A percentile compares a stretch with the other conserved stretches of the same genome.
phyloP scores from a whole-genome alignment of 2,888 invertebrate genomes.

The Chironomus tentans region DNA sequence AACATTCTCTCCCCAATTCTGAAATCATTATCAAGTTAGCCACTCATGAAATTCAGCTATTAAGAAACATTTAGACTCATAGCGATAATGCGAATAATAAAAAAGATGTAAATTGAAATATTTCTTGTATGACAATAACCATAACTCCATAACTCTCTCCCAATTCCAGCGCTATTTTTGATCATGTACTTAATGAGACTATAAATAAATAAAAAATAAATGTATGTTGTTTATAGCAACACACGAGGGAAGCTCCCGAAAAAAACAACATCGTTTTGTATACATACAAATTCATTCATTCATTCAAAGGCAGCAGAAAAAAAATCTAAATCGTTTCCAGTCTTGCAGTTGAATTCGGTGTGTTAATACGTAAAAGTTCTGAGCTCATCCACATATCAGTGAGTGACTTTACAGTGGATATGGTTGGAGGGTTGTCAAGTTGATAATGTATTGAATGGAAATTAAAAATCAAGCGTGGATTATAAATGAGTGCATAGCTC shows the following conservation, averaged over 20 bases:
- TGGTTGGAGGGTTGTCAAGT: not conserved
- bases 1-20: no score
- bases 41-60: no score
- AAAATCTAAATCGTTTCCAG: conserved; percentile 15
- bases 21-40: no score
- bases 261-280: not conserved
- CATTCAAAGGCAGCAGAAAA: not conserved
- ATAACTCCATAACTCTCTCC: not conserved
- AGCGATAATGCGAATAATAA: no score
- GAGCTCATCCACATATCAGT: not conserved
- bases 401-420: not conserved
- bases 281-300: conserved; percentile 3
- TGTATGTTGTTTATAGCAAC: conserved; percentile 11
- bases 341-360: conserved; percentile 7
- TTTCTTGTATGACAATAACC: not conserved
- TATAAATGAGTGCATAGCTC: not conserved
- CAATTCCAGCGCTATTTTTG: not conserved
- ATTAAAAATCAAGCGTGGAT: not conserved
- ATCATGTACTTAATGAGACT: not conserved
- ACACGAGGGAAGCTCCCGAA: not conserved
- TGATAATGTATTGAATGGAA: not conserved
- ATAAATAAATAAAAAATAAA: conserved; percentile 4
- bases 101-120: no score
- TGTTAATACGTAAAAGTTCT: conserved; percentile 9
- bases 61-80: no score